Conservation (phyloP, 2,888 invertebrate genomes). For the Synanthedon myopaeformis region DNA sequence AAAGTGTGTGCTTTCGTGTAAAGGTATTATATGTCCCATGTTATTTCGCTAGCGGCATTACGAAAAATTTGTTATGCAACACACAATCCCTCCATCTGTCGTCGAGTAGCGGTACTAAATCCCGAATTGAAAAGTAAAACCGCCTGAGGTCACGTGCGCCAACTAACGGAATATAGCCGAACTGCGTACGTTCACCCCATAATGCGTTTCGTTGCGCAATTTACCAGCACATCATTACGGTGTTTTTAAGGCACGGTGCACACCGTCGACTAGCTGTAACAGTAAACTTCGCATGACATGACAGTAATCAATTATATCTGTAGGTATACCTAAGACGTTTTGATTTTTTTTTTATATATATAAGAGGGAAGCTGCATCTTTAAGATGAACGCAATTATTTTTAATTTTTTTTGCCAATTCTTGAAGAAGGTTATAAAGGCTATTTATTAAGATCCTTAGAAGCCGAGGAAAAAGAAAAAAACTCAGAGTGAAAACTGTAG, state of each 20-base stretch:
- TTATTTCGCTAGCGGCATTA: conserved; percentile 5
- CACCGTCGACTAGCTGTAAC: neutral
- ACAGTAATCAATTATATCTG: no score
- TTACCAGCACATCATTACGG: conserved; percentile 10
- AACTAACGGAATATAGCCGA: conserved; percentile 58
- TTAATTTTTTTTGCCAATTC: no score
- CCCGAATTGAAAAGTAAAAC: conserved; percentile 63
- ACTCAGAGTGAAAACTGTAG: no score
- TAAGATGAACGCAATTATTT: no score
- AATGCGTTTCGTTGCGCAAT: conserved; percentile 15
- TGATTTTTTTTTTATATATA: no score
- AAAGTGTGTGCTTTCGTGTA: neutral
- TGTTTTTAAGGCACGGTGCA: conserved; percentile 8
- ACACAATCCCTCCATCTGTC: conserved; percentile 35
- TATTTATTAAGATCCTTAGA: no score
- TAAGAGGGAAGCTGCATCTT: no score
- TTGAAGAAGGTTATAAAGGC: no score
- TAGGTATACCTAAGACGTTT: no score
- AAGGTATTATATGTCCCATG: neutral
- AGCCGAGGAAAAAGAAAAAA: no score
- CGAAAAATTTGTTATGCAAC: conserved; percentile 9
- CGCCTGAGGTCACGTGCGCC: conserved; percentile 44
- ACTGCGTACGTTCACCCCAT: conserved; percentile 54
- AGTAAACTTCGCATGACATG: neutral
- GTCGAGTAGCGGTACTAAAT: conserved; percentile 52